Conservation (phyloP, 2,888 invertebrate species). For the Acrobasis suavella region DNA sequence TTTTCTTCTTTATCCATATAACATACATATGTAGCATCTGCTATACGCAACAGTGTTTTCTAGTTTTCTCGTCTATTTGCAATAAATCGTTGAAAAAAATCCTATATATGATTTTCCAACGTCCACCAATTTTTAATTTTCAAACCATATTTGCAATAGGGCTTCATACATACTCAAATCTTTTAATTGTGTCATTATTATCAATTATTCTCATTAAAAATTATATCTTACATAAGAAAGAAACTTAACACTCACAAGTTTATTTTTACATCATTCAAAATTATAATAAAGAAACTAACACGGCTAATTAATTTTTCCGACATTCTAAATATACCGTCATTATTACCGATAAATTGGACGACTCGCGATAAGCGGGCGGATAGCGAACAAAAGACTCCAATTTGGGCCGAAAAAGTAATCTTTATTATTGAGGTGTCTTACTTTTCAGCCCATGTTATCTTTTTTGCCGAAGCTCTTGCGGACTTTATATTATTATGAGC, state of each 20-base stretch:
- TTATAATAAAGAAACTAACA: neutral
- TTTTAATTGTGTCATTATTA: too few species aligned
- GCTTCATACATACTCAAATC: too few species aligned
- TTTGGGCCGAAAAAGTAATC: conserved; percentile 51
- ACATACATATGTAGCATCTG: too few species aligned
- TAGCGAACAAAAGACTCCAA: conserved; percentile 55
- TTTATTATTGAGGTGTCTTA: conserved; percentile 49
- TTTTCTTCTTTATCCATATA: too few species aligned
- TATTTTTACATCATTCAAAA: neutral
- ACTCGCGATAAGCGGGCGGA: conserved; percentile 25
- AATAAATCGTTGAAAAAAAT: too few species aligned
- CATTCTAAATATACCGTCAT: conserved; percentile 12
- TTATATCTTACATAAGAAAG: neutral
- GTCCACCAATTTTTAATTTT: too few species aligned
- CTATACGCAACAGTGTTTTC: too few species aligned
- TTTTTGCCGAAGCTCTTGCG: conserved; percentile 36
- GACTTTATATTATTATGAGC: conserved; percentile 33
- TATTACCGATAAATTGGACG: conserved; percentile 16
- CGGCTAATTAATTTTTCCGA: conserved; percentile 6
- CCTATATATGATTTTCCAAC: too few species aligned
- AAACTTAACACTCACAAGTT: neutral
- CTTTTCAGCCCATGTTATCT: conserved; percentile 39
- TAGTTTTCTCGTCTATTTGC: too few species aligned
- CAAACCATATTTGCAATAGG: too few species aligned
- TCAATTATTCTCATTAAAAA: too few species aligned